Conservation (phyloP, 1,140 invertebrate species). For the Stegodyphus mimosarum region DNA sequence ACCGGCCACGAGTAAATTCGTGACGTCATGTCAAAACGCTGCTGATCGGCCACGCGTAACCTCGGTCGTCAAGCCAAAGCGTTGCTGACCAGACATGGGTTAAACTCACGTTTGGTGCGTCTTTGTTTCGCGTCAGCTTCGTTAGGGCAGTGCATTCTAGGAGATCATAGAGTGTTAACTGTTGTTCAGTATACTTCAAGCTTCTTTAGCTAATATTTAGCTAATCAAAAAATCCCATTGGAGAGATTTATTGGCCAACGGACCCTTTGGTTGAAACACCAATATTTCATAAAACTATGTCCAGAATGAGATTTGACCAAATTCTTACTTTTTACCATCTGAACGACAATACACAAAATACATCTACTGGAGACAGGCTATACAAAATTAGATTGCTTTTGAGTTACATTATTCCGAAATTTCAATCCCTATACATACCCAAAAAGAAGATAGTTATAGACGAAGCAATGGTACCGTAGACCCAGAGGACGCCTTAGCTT, state of each 20-base stretch:
- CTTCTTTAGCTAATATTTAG: no score
- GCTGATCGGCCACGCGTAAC: no score
- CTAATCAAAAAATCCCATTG: background rate
- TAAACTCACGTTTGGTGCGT: no score
- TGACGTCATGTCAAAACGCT: no score
- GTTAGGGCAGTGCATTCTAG: no score
- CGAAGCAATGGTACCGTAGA: conserved; percentile 19
- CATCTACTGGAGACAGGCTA: background rate
- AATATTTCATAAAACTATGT: background rate
- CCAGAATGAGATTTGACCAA: conserved; percentile 18
- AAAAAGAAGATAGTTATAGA: conserved; percentile 6
- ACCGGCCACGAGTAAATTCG: no score
- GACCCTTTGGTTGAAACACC: conserved; percentile 2
- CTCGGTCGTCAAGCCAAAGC: no score
- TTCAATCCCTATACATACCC: conserved; percentile 10
- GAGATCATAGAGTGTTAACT: no score
- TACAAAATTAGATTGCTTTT: conserved; percentile 1
- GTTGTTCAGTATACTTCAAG: no score
- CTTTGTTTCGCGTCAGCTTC: no score
- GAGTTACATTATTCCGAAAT: conserved; percentile 8
- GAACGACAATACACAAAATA: conserved; percentile 8
- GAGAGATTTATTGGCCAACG: background rate
- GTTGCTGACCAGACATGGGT: no score
- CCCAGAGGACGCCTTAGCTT: conserved; percentile 8
- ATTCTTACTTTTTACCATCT: background rate